Base-by-base conservation (phyloP, 2,113 vertebrate genomes). In the Arenaria interpres region DNA sequence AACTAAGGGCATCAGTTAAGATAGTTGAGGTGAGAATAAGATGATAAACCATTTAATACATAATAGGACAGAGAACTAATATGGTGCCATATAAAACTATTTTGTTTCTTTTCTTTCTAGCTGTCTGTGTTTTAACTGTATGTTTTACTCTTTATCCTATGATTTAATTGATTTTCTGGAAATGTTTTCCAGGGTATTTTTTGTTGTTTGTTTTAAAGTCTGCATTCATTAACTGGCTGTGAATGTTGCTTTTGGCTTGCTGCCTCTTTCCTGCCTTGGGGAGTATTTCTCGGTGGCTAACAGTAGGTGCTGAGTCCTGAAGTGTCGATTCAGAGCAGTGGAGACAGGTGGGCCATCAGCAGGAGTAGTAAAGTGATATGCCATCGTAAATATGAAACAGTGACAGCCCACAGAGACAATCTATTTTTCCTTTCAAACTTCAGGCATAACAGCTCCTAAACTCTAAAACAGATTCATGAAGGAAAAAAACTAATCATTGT, bases 321-420 rank as follows among this genome's bases (percentile, higher is more conserved):
- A 51, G 56, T 39, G 67, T 27, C 4, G 7, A 33, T 76, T 93
- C 43, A 96, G 79, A 96, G 62, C 46, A 84, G 11, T 4, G 4
- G 41, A 90, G 90, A 97, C 56, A 80, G 86, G 63, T 77, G 90
- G 56, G 46, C 83, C 60, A 0, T 64, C 85, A 90, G 78, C 57
- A 88, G 66, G 93, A 96, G 66, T 25, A 81, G 20, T 91, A 88
- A 93, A 96, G 45, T 64, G 88, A 96, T 76, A 89, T 59, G 77
- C 78, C 56, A 81, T 48, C 22, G 0, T 39, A 96, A 59, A 82
- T 57, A 88, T 2, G 37, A 88, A 93, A 78, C n/a, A 46, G 43
- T 93, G 78, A 77, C 73, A 69, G 53, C 32, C 62, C 54, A 66
- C 64, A 86, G 72, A 68, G 95, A 69, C 85, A 78, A 81, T 75